phyloP scores from a whole-genome alignment of 1,140 invertebrate genomes.

The Magallana angulata region DNA sequence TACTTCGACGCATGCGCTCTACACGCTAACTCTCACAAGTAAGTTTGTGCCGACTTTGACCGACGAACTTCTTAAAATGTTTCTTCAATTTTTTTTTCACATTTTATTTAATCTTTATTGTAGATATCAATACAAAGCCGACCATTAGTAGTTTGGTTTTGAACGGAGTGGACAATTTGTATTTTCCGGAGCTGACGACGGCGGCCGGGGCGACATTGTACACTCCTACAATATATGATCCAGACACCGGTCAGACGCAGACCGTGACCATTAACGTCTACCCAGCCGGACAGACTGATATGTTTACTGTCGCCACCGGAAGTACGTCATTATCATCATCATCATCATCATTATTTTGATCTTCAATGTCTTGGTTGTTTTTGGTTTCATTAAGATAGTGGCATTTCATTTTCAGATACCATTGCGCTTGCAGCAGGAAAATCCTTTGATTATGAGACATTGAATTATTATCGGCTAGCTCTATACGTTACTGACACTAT shows the following conservation, averaged over 20 bases:
- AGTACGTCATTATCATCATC: background rate
- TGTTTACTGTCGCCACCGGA: background rate
- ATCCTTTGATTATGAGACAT: constrained; percentile 51
- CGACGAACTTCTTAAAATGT: too few species aligned
- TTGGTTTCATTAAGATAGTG: background rate
- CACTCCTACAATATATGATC: constrained; percentile 42
- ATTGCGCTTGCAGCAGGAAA: constrained; percentile 39
- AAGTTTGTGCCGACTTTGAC: background rate
- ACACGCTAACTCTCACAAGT: constrained; percentile 9
- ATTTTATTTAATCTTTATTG: background rate
- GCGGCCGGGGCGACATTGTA: constrained; percentile 33
- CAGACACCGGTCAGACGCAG: constrained; percentile 49
- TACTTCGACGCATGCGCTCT: background rate
- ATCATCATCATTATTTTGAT: background rate
- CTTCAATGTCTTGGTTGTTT: background rate
- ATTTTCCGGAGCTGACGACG: constrained; percentile 47
- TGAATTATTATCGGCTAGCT: constrained; percentile 37
- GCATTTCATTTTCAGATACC: constrained; percentile 28
- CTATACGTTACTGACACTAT: constrained; percentile 48
- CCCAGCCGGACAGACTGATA: constrained; percentile 6
- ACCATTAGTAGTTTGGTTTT: constrained; percentile 38
- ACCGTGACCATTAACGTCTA: constrained; percentile 39
- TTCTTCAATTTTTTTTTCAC: too few species aligned
- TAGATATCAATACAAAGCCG: constrained; percentile 46
- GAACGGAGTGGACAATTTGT: constrained; percentile 24